Percentiles rank a stretch among this genome's conserved stretches.
Evolutionary conservation across 1,140 invertebrate species (phyloP).

Genomic region (Helicoverpa armigera): DNA sequence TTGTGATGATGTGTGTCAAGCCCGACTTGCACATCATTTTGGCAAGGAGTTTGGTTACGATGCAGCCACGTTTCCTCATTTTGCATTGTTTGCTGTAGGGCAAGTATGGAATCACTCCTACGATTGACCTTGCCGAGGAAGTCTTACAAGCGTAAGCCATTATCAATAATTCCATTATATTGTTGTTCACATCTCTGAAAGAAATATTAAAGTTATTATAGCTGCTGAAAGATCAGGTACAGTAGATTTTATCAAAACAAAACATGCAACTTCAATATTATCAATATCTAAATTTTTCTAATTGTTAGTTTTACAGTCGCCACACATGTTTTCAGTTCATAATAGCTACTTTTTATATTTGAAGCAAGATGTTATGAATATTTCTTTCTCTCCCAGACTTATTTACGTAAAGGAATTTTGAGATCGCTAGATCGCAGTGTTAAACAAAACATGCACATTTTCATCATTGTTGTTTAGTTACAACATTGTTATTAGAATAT

Average conservation of each 20-base stretch:
- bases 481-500: not conserved
- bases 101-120: conserved; percentile 99
- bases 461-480: not conserved
- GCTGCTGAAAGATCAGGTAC: no score
- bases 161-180: conserved; percentile 99
- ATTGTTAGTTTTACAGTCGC: no score
- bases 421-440: no score
- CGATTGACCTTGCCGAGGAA: conserved; percentile 98
- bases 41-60: conserved; percentile 98
- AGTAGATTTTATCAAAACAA: no score
- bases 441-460: not conserved
- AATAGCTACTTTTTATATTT: no score
- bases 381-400: no score
- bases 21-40: conserved; percentile 99
- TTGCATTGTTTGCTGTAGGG: conserved; percentile 99
- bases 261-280: no score
- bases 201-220: conserved; percentile 5
- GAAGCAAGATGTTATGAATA: no score
- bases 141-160: conserved; percentile 99
- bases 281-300: no score
- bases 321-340: no score
- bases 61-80: conserved; percentile 99
- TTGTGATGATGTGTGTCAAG: conserved; percentile 98
- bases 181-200: conserved; percentile 94
- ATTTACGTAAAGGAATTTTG: no score